Conservation (phyloP, 1,140 invertebrate genomes). For the Drosophila lacteicornis region DNA sequence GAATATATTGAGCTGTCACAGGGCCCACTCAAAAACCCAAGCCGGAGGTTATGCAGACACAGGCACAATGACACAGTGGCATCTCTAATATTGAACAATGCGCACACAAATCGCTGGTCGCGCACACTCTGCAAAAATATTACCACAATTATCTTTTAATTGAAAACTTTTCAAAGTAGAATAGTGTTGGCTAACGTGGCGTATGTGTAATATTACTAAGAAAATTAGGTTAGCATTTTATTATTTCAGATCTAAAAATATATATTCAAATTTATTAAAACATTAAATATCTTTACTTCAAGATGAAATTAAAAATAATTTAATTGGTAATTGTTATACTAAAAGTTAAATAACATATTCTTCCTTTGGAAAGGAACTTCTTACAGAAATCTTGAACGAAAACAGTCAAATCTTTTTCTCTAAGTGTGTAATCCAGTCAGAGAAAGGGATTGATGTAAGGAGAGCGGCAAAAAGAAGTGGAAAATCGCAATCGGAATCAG, state of each 20-base stretch:
- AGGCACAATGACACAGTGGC: conserved; percentile 23
- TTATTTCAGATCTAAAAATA: too few species aligned
- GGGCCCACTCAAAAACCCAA: conserved; percentile 50
- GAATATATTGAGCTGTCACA: conserved; percentile 84
- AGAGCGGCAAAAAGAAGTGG: not conserved
- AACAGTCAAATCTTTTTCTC: not conserved
- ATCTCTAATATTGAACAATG: conserved; percentile 72
- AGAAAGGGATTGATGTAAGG: not conserved
- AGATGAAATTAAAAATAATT: too few species aligned
- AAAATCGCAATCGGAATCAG: conserved; percentile 58
- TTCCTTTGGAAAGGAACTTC: not conserved
- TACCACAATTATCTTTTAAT: not conserved
- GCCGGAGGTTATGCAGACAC: conserved; percentile 45
- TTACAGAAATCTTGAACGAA: not conserved
- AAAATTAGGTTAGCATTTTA: too few species aligned
- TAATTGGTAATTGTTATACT: too few species aligned
- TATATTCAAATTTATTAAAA: too few species aligned
- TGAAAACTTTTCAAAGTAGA: not conserved
- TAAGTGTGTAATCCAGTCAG: not conserved
- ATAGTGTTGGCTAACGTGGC: not conserved
- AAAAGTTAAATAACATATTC: too few species aligned
- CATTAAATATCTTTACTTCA: too few species aligned
- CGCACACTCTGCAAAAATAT: not conserved
- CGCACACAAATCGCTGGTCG: conserved; percentile 50
- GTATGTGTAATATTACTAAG: not conserved